Conservation (phyloP, 2,888 invertebrate species). For the Synergus japonicus region DNA sequence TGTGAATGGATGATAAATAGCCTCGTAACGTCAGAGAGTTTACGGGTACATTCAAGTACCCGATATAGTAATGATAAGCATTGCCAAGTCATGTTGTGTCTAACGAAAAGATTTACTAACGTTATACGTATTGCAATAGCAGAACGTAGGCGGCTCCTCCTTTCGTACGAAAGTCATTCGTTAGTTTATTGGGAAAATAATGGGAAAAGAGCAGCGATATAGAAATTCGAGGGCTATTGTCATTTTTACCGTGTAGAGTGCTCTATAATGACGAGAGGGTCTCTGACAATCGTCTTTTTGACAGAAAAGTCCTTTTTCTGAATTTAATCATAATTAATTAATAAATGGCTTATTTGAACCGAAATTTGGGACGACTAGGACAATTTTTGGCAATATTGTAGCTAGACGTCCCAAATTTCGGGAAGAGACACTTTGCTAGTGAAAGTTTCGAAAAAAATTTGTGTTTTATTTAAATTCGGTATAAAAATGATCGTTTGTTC, state of each 20-base stretch:
- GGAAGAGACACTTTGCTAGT: too few species aligned
- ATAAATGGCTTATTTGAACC: too few species aligned
- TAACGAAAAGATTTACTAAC: slow-evolving; percentile 46
- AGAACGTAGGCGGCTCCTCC: slow-evolving; percentile 39
- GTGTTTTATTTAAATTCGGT: too few species aligned
- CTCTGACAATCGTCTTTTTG: background rate
- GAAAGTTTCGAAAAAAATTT: too few species aligned
- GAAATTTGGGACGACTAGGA: too few species aligned
- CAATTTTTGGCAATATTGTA: too few species aligned
- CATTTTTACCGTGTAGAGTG: slow-evolving; percentile 10
- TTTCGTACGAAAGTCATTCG: slow-evolving; percentile 14
- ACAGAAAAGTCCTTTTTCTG: too few species aligned
- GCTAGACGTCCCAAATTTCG: too few species aligned
- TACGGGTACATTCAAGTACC: slow-evolving; percentile 21
- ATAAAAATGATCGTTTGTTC: too few species aligned
- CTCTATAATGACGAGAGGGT: background rate
- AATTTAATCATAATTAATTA: too few species aligned
- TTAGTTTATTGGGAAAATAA: background rate
- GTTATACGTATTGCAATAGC: slow-evolving; percentile 43
- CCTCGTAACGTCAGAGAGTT: slow-evolving; percentile 25
- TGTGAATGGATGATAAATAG: slow-evolving; percentile 43
- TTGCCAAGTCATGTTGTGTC: slow-evolving; percentile 49
- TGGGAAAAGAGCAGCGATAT: background rate
- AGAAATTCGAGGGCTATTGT: background rate
- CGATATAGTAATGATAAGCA: slow-evolving; percentile 42